phyloP scores from a whole-genome alignment of 1,140 invertebrate genomes.

The Himalopsyche phryganea region DNA sequence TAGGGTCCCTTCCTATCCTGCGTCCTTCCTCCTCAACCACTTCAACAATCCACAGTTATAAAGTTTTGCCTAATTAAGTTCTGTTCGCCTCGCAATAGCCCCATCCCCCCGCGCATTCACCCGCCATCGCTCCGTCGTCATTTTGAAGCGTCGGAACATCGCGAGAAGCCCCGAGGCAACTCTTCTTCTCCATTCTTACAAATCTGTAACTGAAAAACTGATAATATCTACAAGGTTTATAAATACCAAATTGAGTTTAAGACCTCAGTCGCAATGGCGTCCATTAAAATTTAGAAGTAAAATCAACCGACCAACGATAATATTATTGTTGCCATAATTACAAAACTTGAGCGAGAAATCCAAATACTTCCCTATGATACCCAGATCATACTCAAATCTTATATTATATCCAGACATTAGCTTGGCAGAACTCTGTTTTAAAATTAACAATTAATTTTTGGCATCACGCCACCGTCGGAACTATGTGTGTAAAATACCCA shows the following conservation, averaged over 20 bases:
- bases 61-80: constrained; percentile 36
- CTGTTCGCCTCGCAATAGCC: constrained; percentile 17
- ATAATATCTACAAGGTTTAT: constrained; percentile 29
- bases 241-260: constrained; percentile 31
- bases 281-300: not conserved
- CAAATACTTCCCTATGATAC: no score
- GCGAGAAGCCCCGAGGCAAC: constrained; percentile 15
- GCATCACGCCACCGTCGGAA: no score
- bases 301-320: not conserved
- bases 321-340: not conserved
- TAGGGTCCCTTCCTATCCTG: not conserved
- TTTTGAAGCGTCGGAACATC: no score
- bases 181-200: constrained; percentile 24
- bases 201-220: constrained; percentile 33
- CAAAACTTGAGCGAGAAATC: constrained; percentile 3
- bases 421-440: no score
- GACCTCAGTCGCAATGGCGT: no score
- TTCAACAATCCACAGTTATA: constrained; percentile 25
- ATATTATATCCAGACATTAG: no score
- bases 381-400: no score
- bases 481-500: no score
- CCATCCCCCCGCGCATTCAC: not conserved
- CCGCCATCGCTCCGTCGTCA: no score
- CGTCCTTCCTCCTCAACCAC: constrained; percentile 15
- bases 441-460: no score